phyloP scores from a whole-genome alignment of 2,888 invertebrate genomes.

The Adineta ricciae region DNA sequence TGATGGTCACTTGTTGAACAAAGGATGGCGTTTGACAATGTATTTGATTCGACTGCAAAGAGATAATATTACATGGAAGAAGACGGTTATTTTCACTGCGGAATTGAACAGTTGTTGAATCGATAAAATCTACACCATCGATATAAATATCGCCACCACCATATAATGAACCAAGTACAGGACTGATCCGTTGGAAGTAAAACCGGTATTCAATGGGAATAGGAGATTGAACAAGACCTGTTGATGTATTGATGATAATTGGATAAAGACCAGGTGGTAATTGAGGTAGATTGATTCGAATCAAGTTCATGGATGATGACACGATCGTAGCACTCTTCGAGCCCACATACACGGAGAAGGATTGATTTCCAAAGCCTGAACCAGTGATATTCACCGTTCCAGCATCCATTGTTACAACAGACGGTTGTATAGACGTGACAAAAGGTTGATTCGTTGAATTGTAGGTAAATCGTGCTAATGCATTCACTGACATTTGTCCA shows the following conservation, averaged over 20 bases:
- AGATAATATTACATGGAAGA: neutral
- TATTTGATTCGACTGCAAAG: neutral
- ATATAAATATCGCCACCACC: constrained; percentile 38
- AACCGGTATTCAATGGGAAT: neutral
- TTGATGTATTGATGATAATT: neutral
- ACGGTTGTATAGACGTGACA: neutral
- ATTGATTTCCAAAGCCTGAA: neutral
- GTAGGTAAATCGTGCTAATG: neutral
- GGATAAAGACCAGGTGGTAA: constrained; percentile 23
- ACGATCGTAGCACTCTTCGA: neutral
- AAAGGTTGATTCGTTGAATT: neutral
- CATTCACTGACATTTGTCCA: neutral
- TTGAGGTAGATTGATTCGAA: neutral
- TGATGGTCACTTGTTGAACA: neutral
- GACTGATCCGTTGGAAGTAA: constrained; percentile 28
- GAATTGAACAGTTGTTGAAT: neutral
- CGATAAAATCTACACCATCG: constrained; percentile 39
- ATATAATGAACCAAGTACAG: constrained; percentile 35
- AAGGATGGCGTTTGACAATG: neutral
- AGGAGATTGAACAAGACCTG: neutral
- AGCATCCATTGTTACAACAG: neutral
- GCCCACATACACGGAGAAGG: neutral
- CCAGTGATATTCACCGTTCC: neutral
- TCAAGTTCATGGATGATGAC: neutral
- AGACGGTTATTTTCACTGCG: neutral